Base-by-base conservation (phyloP, 1,140 invertebrate genomes). In the Caerostris darwini region DNA sequence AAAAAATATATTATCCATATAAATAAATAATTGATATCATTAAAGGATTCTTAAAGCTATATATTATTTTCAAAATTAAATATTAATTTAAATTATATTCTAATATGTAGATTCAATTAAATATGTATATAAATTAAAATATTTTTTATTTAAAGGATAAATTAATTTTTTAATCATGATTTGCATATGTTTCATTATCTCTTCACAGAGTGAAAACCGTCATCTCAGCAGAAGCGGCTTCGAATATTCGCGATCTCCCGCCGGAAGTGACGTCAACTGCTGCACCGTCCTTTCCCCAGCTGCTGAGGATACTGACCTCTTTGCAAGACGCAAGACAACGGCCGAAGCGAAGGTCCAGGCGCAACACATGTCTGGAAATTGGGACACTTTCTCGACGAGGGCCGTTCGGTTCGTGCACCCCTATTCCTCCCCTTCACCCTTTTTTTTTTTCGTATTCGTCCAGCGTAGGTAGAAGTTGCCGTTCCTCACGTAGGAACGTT, bases 271-370 rank as follows among this genome's bases (percentile, higher is more conserved):
- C 85, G 85, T 87, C 85, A 87, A 7, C 5, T 7, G 10, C 19
- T 10, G 58, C 61, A 50, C 85, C 58, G 19, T 87, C 85, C 58
- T 87, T 59, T 58, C 58, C 19, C 57, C 82, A 85, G 58, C 56
- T 19, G 17, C 19, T 58, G 85, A 14, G 58, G 57, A 77, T 77
- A 77, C 85, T 59, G 57, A 59, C 19, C 85, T 58, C 58, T 61
- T 61, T 59, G 85, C 54, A 34, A 7, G 77, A 54, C 5, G 53
- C 81, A 58, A 86, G 85, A 58, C 56, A 86, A 86, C 85, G 85
- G 85, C 85, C 85, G 56, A 34, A 8, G 58, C 85, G 85, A 87
- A 87, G 85, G 85, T 87, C 85, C 85, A 87, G 85, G 56, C 58
- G 34, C 34, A 87, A 59, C 57, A 87, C 59, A n/a, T 19, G 85